Evolutionary conservation across 2,888 invertebrate genomes (phyloP), one percentile per base, ranked within the genome.

Genomic region (Leucophenga montana): DNA sequence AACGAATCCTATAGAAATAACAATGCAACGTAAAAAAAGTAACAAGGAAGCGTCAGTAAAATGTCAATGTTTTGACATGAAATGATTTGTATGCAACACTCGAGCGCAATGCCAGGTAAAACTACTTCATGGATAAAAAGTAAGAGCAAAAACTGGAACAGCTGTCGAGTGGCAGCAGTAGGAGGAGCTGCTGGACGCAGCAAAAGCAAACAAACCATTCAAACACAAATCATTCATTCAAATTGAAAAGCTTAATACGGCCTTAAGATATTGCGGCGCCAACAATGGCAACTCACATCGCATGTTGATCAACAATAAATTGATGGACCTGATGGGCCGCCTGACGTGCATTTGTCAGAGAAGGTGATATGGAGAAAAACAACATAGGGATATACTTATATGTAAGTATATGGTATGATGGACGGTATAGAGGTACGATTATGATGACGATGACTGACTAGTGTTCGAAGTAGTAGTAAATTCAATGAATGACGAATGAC

Each of bases 241-340:
- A 18, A 50, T 50, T 39, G 11, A 39, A 11, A 27, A 3, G 27
- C 27, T 27, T 27, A 27, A 56, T 13, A 20, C 56, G 56, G 18
- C 56, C 20, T 18, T 18, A 20, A 54, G 54, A 13, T 39, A 16
- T 39, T 11, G 27, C 33, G 61, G 16, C 33, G 68, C 66, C 68
- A 44, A 61, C 59, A 20, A 46, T 39, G 77, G 59, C 67, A 59
- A 66, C 46, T n/a, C 31, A 1, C 76, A 78, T 83, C 69, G 79
- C 78, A 83, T 82, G 81, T 82, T 84, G 83, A 82, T 84, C 80
- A 78, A 79, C 84, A 75, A 82, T 82, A 82, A 84, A 80, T 84
- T 79, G 78, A 76, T 78, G 75, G 39, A 27, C 2, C 27, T 11
- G 39, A 39, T 39, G 39, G 39, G 11, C 39, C 11, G 39, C 67